Conservation (phyloP, 2,113 vertebrate genomes). For the Neogobius melanostomus region DNA sequence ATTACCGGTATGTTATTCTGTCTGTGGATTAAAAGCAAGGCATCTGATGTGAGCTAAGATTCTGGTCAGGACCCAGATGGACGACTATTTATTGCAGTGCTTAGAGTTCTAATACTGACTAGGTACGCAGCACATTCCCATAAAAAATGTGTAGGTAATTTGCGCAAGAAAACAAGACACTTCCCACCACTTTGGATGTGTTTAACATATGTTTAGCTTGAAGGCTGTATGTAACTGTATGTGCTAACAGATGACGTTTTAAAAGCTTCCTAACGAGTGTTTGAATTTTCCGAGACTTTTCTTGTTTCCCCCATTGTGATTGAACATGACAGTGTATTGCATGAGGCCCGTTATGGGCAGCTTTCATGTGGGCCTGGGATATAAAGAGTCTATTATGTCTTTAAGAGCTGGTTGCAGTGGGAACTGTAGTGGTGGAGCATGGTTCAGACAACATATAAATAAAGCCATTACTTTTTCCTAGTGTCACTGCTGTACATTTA, state of each 20-base stretch:
- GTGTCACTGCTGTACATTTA: neutral
- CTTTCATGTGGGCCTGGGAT: neutral
- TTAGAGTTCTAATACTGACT: neutral
- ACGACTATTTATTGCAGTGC: neutral
- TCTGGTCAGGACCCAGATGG: too few relatives aligned
- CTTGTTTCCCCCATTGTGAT: neutral
- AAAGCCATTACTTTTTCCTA: neutral
- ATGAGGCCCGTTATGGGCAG: neutral
- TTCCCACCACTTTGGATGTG: neutral
- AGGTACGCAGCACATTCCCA: neutral
- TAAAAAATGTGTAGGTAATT: too few relatives aligned
- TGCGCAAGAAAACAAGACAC: neutral
- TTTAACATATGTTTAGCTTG: slow-evolving; percentile 6
- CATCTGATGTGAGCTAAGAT: too few relatives aligned
- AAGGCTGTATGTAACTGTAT: neutral
- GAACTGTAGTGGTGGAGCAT: slow-evolving; percentile 1
- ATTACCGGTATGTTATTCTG: too few relatives aligned
- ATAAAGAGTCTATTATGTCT: slow-evolving; percentile 5
- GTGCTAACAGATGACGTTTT: slow-evolving; percentile 1
- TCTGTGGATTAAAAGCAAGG: too few relatives aligned
- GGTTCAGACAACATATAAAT: neutral
- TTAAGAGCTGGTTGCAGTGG: neutral
- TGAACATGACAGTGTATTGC: slow-evolving; percentile 3
- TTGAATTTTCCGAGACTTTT: neutral
- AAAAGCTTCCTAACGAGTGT: neutral